Evolutionary conservation across 2,113 vertebrate genomes (phyloP), one percentile per base, ranked within the genome.

Genomic region (Salvelinus sp.): DNA sequence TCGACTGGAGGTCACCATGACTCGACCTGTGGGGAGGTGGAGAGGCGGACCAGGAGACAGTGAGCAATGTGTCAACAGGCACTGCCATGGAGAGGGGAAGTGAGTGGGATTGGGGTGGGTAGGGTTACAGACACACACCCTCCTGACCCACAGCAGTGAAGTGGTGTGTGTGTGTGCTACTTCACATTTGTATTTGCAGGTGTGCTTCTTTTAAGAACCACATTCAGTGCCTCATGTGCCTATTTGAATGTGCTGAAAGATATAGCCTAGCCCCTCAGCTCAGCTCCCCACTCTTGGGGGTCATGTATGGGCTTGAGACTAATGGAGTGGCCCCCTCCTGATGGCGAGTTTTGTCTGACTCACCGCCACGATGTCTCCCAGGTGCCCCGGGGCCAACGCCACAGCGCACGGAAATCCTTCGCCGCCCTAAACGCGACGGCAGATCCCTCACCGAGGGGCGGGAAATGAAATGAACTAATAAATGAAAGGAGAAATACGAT

Each of bases 401-500:
- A 13, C 50, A 3, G 3, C 0, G 0, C 62, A n/a, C 2, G 3
- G 4, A 62, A 78, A 67, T 79, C 76, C 66, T 68, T 68, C 66
- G 30, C 30, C 16, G 30, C 18, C 66, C 14, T 16, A 6, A 57
- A 76, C 65, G 2, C 57, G 73, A 9, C 73, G 69, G 73, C 33
- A 58, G 67, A 79, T 73, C 76, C 14, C 79, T 85, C 72, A 9
- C 10, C 13, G 6, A 38, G 33, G 33, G 6, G 44, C 77, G 44
- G 3, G 33, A 22, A 58, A 76, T 64, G 72, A 66, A 83, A 83
- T 85, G 81, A 89, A 79, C 27, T 74, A 81, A 80, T 82, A 79
- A 76, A 80, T 79, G 60, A 44, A 67, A n/a, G 47, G 50, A 63
- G 10, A 50, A 67, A 80, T 70, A 73, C 77, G 73, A 80, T 70